phyloP scores from a whole-genome alignment of 2,113 vertebrate genomes.

The Myanophis thanlyinensis region DNA sequence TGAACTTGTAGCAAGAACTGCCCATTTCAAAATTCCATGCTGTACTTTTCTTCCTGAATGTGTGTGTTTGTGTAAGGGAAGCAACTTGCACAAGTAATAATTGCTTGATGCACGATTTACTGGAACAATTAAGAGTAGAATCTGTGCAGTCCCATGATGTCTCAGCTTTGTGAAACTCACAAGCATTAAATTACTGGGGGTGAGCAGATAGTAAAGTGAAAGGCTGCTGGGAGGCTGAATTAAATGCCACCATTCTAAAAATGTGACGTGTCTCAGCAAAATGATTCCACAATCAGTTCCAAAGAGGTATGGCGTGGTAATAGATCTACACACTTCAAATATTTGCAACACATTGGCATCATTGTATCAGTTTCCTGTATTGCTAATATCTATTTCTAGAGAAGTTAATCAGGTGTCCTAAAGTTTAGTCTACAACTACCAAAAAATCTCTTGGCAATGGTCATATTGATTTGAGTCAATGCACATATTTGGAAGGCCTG shows the following conservation, averaged over 20 bases:
- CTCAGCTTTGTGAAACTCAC: background rate
- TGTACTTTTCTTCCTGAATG: background rate
- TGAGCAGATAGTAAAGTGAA: no score
- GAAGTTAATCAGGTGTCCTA: background rate
- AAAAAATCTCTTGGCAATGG: background rate
- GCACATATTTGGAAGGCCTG: background rate
- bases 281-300: background rate
- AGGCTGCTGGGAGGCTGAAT: background rate
- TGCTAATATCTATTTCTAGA: background rate
- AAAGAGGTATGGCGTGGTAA: background rate
- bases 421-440: background rate
- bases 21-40: background rate
- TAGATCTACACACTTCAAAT: no score
- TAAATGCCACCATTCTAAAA: background rate
- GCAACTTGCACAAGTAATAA: background rate
- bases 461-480: background rate
- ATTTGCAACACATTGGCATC: background rate
- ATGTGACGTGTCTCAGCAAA: background rate
- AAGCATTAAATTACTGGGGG: background rate
- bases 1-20: background rate
- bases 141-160: background rate
- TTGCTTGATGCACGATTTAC: background rate
- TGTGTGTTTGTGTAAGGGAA: background rate
- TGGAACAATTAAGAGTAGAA: background rate
- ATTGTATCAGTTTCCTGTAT: background rate